Evolutionary conservation across 2,888 invertebrate genomes (phyloP), one percentile per base, ranked within the genome.

Genomic region (Andrena marginata): DNA sequence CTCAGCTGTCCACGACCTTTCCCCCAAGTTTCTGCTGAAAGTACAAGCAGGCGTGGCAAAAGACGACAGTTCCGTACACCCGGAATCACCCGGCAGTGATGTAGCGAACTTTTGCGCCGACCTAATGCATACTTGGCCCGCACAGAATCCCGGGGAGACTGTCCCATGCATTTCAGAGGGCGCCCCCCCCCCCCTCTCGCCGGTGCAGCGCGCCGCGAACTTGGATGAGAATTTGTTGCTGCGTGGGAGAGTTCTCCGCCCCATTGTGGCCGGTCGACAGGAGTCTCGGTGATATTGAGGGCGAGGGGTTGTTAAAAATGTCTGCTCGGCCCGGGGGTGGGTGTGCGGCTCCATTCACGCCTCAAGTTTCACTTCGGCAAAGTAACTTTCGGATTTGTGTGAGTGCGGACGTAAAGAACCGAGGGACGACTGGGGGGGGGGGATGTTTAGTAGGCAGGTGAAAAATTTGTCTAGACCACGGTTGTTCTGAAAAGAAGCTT

Each of bases 141-240:
- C 80, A 48, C 62, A 56, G 48, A 80, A 67, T 54, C 35, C 80
- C 80, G 26, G 13, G 23, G 77, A 62, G 77, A 67, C 54, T 63
- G 54, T 80, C 72, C 80, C 67, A 80, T 80, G 80, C 71, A 80
- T 80, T 80, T 71, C 72, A 80, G 72, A 79, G 4, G 64, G 23
- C 59, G 31, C 20, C n/a, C 26, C 60, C 29, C n/a, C n/a, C n/a
- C n/a, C n/a, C n/a, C n/a, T n/a, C n/a, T 29, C 60, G 35, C 13
- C 2, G 20, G 6, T 16, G 26, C 20, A 20, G 60, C 29, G 23
- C 63, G 80, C 62, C 54, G 48, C 80, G 23, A 80, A 80, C 72
- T 80, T 80, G 49, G 23, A 56, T 26, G 62, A 31, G 42, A 80
- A 67, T 71, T 72, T 49, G 72, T 63, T 56, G 60, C 48, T 48